Evolutionary conservation across 2,797 vertebrate genomes (phyloP).

Genomic region (Naso thynnoides): DNA sequence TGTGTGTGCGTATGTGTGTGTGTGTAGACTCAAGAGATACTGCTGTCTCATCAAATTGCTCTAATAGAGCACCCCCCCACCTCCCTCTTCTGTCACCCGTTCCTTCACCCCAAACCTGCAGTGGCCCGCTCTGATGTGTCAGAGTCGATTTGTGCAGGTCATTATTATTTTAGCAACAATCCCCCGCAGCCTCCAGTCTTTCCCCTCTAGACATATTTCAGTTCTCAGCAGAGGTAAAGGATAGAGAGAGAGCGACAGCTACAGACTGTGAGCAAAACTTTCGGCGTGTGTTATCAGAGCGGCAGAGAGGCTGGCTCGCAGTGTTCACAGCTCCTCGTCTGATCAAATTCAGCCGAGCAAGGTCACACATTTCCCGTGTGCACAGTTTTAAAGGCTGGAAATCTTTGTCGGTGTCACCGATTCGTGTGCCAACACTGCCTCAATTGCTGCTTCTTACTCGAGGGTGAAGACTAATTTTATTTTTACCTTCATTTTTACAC

Average conservation of each 20-base stretch:
- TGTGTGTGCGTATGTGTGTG: constrained; percentile 19
- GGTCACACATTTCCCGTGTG: constrained; percentile 7
- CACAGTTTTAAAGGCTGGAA: neutral
- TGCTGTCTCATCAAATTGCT: constrained; percentile 78
- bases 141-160: constrained; percentile 68
- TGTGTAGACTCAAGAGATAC: constrained; percentile 53
- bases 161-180: constrained; percentile 79
- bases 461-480: neutral
- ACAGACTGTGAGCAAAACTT: constrained; percentile 19
- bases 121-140: constrained; percentile 64
- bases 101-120: constrained; percentile 32
- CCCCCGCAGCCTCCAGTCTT: constrained; percentile 31
- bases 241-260: constrained; percentile 7
- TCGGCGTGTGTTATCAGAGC: constrained; percentile 31
- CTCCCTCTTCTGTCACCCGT: constrained; percentile 8
- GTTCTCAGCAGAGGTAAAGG: constrained; percentile 34
- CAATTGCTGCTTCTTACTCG: constrained; percentile 40
- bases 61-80: constrained; percentile 51
- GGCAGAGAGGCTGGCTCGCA: constrained; percentile 12
- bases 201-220: constrained; percentile 47
- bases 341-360: constrained; percentile 2
- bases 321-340: neutral
- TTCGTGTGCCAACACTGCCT: constrained; percentile 23
- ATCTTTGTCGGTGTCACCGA: neutral
- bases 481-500: too few species aligned